phyloP scores from a whole-genome alignment of 2,888 invertebrate species.

The Apamea crenata region DNA sequence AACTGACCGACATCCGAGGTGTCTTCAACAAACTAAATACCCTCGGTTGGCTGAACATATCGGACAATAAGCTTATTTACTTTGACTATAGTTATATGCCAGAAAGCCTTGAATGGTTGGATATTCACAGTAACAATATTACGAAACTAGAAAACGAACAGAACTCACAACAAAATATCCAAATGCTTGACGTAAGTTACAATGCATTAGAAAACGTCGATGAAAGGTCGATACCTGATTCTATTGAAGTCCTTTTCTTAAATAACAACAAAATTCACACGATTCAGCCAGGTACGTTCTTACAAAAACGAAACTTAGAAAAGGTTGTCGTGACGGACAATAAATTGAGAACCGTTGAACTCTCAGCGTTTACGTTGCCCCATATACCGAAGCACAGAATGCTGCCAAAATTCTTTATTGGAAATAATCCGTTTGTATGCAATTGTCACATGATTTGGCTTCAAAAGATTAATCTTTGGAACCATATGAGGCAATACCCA shows the following conservation, averaged over 20 bases:
- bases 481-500: slow-evolving; percentile 93
- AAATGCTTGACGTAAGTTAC: slow-evolving; percentile 94
- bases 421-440: slow-evolving; percentile 95
- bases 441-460: slow-evolving; percentile 97
- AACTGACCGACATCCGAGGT: slow-evolving; percentile 93
- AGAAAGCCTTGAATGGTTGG: slow-evolving; percentile 93
- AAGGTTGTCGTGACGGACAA: slow-evolving; percentile 95
- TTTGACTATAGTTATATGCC: slow-evolving; percentile 96
- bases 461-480: slow-evolving; percentile 94
- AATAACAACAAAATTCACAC: slow-evolving; percentile 94
- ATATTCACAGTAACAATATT: slow-evolving; percentile 95
- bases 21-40: slow-evolving; percentile 93
- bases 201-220: slow-evolving; percentile 93
- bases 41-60: slow-evolving; percentile 95
- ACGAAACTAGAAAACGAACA: slow-evolving; percentile 94
- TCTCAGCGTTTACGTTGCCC: slow-evolving; percentile 93
- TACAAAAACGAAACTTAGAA: slow-evolving; percentile 92
- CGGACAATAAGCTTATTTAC: slow-evolving; percentile 94
- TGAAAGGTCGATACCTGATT: slow-evolving; percentile 93
- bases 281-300: slow-evolving; percentile 93
- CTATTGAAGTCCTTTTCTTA: slow-evolving; percentile 93
- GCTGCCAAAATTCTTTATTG: slow-evolving; percentile 94
- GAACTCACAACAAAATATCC: slow-evolving; percentile 92
- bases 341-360: slow-evolving; percentile 93
- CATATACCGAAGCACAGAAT: slow-evolving; percentile 92